Evolutionary conservation across 2,888 invertebrate genomes (phyloP).

Genomic region (Tricholauxania praeusta): DNA sequence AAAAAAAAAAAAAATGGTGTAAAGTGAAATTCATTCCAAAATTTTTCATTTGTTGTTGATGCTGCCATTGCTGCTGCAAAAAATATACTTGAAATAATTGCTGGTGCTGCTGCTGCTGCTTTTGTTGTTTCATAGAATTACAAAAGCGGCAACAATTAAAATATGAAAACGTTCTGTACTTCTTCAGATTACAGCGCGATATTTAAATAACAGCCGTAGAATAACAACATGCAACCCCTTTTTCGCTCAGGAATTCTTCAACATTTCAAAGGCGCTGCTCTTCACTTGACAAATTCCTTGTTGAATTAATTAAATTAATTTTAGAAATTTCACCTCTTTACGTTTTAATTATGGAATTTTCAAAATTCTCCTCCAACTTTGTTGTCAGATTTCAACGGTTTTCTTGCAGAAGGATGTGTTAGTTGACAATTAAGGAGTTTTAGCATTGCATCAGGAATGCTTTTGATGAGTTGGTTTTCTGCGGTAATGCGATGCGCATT

Average conservation of each 20-base stretch:
- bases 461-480: conserved; percentile 48
- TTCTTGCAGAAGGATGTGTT: neutral
- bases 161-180: neutral
- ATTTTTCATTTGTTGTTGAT: conserved; percentile 11
- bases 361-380: conserved; percentile 48
- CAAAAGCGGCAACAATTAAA: neutral
- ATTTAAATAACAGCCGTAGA: neutral
- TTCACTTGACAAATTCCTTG: conserved; percentile 57
- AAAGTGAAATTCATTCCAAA: too few species aligned
- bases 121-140: conserved; percentile 1
- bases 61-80: conserved; percentile 39
- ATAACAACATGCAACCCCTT: neutral
- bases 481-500: conserved; percentile 8
- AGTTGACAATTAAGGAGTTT: conserved; percentile 43
- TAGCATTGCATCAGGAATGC: conserved; percentile 46
- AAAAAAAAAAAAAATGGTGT: neutral
- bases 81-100: conserved; percentile 54
- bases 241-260: conserved; percentile 12
- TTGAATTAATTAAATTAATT: conserved; percentile 49
- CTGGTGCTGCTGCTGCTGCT: conserved; percentile 6
- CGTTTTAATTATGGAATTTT: conserved; percentile 61
- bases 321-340: conserved; percentile 56
- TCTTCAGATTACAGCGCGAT: conserved; percentile 19
- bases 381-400: conserved; percentile 8
- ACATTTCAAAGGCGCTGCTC: conserved; percentile 40